Conservation (phyloP, 2,797 vertebrate species). For the Diceros bicornis region DNA sequence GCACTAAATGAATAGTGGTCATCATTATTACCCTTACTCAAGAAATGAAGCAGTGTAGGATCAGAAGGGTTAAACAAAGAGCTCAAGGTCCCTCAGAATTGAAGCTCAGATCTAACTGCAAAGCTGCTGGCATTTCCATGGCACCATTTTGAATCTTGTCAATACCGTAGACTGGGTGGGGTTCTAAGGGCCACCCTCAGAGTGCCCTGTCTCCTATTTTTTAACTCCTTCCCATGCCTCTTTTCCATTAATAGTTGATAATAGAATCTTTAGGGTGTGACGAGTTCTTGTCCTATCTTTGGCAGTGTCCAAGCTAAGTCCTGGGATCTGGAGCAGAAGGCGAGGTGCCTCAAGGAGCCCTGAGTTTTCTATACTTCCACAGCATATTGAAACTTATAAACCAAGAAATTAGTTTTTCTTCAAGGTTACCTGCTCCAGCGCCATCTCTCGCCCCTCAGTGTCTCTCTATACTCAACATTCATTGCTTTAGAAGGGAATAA, state of each 20-base stretch:
- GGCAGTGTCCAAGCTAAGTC: background rate
- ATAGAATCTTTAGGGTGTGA: background rate
- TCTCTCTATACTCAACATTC: background rate
- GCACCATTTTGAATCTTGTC: background rate
- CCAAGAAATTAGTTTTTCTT: conserved; percentile 59
- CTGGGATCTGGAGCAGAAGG: background rate
- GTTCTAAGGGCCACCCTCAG: background rate
- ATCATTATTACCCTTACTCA: background rate
- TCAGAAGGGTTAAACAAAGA: background rate
- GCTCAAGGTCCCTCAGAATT: background rate
- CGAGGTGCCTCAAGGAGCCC: background rate
- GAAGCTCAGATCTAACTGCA: background rate
- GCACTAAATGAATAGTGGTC: background rate
- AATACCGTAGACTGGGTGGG: background rate
- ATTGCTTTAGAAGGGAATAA: background rate
- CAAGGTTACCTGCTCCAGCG: conserved; percentile 54
- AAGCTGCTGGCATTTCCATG: background rate
- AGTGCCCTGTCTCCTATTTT: background rate
- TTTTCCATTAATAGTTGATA: background rate
- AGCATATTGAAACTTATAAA: conserved; percentile 44
- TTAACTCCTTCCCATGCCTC: background rate
- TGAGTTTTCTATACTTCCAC: background rate
- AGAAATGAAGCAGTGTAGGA: background rate
- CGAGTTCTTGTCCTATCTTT: background rate
- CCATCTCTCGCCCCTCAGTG: background rate